Evolutionary conservation across 2,113 vertebrate genomes (phyloP).

Genomic region (Nicator chloris): DNA sequence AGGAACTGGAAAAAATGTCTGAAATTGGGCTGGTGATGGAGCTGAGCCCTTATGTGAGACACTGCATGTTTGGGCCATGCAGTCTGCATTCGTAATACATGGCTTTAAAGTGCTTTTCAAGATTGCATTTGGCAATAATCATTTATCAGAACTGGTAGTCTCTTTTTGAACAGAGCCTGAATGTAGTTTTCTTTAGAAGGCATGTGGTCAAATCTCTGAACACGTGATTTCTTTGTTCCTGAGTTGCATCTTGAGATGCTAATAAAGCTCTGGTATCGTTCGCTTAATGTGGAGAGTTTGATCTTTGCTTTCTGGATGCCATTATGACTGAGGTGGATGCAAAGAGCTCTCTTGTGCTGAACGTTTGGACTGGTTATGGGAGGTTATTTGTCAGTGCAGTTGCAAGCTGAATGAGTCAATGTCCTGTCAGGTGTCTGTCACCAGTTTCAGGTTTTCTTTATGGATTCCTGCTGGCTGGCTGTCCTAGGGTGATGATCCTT

Average conservation of each 20-base stretch:
- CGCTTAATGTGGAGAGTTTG: not conserved
- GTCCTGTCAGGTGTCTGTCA: conserved; percentile 3
- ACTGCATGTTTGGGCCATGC: not conserved
- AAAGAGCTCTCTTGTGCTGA: not conserved
- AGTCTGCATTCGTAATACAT: not conserved
- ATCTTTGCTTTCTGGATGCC: conserved; percentile 32
- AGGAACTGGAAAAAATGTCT: not conserved
- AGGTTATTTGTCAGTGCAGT: conserved; percentile 14
- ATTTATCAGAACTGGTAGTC: not conserved
- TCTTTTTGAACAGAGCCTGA: not conserved
- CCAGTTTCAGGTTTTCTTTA: conserved; percentile 21
- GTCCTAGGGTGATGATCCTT: conserved; percentile 29
- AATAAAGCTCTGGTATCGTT: conserved; percentile 25
- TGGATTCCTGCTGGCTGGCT: conserved; percentile 45
- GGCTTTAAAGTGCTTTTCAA: not conserved
- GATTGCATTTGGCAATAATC: not conserved
- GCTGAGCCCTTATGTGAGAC: not conserved
- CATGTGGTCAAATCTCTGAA: conserved; percentile 1
- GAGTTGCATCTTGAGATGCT: conserved; percentile 51
- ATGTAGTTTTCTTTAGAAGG: not conserved
- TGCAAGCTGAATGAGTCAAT: not conserved
- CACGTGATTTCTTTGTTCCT: conserved; percentile 47
- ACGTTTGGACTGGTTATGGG: not conserved
- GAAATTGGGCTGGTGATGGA: not conserved
- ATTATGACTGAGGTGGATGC: conserved; percentile 23